Conservation (phyloP, 2,888 invertebrate genomes). For the Drosophila flavopinicola region DNA sequence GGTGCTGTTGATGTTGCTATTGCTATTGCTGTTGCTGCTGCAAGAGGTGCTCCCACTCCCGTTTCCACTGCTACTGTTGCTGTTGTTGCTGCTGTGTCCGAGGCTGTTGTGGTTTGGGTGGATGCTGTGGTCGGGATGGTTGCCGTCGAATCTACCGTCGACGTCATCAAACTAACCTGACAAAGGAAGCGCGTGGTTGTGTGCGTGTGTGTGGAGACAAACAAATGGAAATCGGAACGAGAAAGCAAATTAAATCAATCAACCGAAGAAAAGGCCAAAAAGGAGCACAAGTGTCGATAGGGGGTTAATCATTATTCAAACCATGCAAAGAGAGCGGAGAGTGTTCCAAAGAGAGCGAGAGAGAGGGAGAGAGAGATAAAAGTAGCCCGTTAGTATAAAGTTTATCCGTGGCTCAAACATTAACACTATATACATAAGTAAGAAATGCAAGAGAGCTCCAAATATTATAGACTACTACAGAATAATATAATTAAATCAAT, state of each 20-base stretch:
- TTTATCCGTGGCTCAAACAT: not conserved
- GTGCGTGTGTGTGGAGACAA: constrained; percentile 33
- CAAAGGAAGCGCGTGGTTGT: constrained; percentile 80
- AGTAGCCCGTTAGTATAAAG: constrained; percentile 52
- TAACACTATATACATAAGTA: not conserved
- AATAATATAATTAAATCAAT: not conserved
- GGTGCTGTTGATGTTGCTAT: constrained; percentile 8
- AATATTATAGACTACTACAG: not conserved
- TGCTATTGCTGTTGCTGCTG: constrained; percentile 14
- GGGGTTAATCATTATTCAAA: constrained; percentile 22
- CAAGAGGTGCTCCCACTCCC: constrained; percentile 16
- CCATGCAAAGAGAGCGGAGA: constrained; percentile 28
- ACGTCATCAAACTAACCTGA: constrained; percentile 84
- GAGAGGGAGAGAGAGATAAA: constrained; percentile 22
- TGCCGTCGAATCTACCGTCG: constrained; percentile 77
- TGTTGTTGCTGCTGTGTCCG: constrained; percentile 39
- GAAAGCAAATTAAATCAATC: constrained; percentile 68
- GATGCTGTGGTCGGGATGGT: constrained; percentile 51
- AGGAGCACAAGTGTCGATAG: constrained; percentile 27
- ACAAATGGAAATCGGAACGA: constrained; percentile 58
- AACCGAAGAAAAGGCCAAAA: constrained; percentile 47
- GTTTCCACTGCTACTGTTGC: constrained; percentile 17
- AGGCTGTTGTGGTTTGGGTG: constrained; percentile 24
- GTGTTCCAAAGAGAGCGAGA: constrained; percentile 9
- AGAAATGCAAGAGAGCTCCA: not conserved